These are phyloP conservation scores for Bradypodion ventrale DNA, from an alignment of 2,797 vertebrate genomes.

Conservation along the genomic window DNA sequence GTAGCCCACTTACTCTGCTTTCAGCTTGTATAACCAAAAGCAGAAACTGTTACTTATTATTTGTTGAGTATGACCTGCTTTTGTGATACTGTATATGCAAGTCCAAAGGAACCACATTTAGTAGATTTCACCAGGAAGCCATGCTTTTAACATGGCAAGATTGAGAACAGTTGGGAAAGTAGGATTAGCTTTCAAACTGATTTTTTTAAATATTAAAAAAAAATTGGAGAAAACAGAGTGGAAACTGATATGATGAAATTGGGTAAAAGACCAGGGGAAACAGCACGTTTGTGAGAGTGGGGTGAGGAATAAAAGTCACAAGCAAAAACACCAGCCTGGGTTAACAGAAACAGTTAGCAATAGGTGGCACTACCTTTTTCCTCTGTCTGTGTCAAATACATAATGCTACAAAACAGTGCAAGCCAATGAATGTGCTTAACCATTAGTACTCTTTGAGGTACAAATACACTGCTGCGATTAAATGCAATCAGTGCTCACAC, in stretches of 20 bases:
- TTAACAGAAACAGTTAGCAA: background rate
- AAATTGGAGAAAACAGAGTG: background rate
- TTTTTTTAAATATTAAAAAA: too few species aligned
- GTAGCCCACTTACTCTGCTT: too few species aligned
- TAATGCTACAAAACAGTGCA: background rate
- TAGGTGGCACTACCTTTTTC: too few species aligned
- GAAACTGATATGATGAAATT: background rate
- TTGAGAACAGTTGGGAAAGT: background rate
- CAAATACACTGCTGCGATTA: too few species aligned
- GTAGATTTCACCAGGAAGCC: background rate
- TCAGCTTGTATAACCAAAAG: too few species aligned
- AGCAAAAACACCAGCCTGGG: background rate
- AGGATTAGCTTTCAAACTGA: constrained; percentile 1
- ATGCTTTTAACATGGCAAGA: too few species aligned
- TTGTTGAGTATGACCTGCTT: background rate
- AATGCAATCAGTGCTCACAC: too few species aligned
- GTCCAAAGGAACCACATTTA: background rate
- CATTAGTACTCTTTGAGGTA: too few species aligned
- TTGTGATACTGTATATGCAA: too few species aligned
- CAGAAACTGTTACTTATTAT: too few species aligned
- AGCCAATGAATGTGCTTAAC: background rate
- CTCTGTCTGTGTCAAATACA: background rate
- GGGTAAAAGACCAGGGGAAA: background rate
- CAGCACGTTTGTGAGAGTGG: background rate
- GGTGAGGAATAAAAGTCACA: background rate